Base-by-base conservation (phyloP, 2,113 vertebrate genomes). In the Sinocyclocheilus anophthalmus region DNA sequence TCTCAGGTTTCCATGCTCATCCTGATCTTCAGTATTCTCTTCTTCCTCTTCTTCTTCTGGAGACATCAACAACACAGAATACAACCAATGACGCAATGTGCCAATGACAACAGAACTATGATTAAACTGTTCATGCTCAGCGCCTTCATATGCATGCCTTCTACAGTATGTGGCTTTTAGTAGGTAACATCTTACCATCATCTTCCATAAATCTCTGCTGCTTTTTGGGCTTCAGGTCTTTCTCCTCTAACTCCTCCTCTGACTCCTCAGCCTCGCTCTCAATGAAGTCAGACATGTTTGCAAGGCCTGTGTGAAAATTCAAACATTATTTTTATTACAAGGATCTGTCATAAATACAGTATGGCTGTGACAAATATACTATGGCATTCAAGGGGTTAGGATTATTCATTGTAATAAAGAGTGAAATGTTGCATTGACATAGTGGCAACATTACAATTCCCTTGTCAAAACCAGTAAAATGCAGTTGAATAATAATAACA, bases 191-290 rank as follows among this genome's bases (percentile, higher is more conserved):
- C 90, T 92, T 93, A 95, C 94, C 94, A 88, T 94, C 94, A 26
- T 94, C 94, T 88, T 98, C 96, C 83, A 97, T 93, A 92, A 98
- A 98, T 85, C 96, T 96, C 92, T 99, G 98, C 37, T 94, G 95
- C 89, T 96, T 96, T 87, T 96, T 96, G 48, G 97, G 94, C 33
- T 98, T 96, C 22, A 97, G 94, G 24, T 97, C 96, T 70, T 96
- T 97, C 48, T 98, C 98, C 81, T 96, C 96, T 86, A 98, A 97
- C 87, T 99, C 98, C 88, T 98, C 97, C 86, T 99, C 97, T 0
- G 98, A 99, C 84, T 99, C 98, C 92, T 99, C 98, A 0, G 98
- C 98, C 92, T 99, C 98, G 0, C 97, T 99, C 83, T 98, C 98
- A 79, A 99, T 97, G 1, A 99, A 99, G 92, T 97, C 97, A 30